Evolutionary conservation across 2,888 invertebrate genomes (phyloP).

Genomic region (Teleogryllus oceanicus): DNA sequence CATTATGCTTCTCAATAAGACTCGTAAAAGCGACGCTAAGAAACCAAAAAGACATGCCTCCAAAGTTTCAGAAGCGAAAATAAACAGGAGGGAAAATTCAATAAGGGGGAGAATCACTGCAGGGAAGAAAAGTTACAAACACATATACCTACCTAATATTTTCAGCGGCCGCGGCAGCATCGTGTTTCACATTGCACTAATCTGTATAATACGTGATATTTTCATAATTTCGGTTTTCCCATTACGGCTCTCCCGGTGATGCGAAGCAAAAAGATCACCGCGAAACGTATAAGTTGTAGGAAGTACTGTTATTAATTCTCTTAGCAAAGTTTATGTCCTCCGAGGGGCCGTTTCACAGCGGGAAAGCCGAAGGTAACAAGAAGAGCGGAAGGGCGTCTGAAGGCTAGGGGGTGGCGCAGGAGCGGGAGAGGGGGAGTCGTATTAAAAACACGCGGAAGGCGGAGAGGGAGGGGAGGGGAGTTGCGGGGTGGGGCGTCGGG

Average conservation of each 20-base stretch:
- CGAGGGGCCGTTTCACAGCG: not conserved
- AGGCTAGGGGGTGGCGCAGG: not conserved
- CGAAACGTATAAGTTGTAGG: not conserved
- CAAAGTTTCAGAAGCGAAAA: no score
- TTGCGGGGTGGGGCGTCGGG: no score
- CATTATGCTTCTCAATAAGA: no score
- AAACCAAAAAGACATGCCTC: no score
- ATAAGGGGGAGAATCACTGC: no score
- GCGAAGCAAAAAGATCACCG: not conserved
- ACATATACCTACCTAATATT: no score
- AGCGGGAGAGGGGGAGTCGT: not conserved
- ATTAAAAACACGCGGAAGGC: not conserved
- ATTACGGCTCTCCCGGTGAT: not conserved
- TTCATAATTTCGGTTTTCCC: not conserved
- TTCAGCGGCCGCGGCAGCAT: no score
- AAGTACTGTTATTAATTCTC: slow-evolving; percentile 3
- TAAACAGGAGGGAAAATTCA: no score
- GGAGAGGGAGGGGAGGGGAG: not conserved
- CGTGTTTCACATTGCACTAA: no score
- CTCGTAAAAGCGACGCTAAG: no score
- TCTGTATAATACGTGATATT: not conserved
- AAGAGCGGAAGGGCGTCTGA: not conserved
- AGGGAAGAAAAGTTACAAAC: no score
- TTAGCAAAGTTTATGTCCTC: not conserved
- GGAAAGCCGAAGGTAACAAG: not conserved